phyloP scores from a whole-genome alignment of 2,797 vertebrate genomes.

The Corythornis leucogaster region DNA sequence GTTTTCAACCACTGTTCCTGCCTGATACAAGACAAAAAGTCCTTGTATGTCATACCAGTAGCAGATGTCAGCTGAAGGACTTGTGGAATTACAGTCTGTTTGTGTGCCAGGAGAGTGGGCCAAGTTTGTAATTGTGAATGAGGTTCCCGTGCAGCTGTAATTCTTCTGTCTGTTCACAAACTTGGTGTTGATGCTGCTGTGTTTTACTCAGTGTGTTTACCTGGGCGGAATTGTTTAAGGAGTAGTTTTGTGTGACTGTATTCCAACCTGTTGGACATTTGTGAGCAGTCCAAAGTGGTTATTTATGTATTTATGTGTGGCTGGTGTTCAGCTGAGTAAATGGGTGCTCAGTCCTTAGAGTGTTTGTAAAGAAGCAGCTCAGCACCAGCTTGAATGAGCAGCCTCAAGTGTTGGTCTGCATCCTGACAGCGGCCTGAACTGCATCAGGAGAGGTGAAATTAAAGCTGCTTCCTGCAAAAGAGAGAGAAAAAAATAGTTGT shows the following conservation, averaged over 20 bases:
- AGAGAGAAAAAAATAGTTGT: background rate
- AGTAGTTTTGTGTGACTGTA: background rate
- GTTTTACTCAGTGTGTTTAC: background rate
- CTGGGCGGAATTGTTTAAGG: background rate
- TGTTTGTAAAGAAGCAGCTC: background rate
- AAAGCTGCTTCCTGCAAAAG: background rate
- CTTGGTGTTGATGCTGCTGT: rapidly evolving
- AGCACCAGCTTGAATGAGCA: background rate
- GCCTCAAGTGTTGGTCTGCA: background rate
- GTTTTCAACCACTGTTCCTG: background rate
- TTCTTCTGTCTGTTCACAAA: background rate
- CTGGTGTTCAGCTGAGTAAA: background rate
- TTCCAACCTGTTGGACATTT: background rate
- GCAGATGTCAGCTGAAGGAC: background rate
- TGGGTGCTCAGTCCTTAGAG: rapidly evolving
- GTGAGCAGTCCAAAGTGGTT: background rate
- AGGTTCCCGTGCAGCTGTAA: background rate
- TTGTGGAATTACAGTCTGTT: background rate
- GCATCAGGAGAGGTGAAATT: background rate
- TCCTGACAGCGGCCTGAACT: background rate
- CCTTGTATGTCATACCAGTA: background rate
- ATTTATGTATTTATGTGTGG: background rate
- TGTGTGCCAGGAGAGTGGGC: background rate
- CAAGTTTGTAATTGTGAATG: background rate
- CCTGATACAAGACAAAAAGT: background rate